Percentiles rank a stretch among this genome's conserved stretches.
Conservation (phyloP, 37 sponge, comb jelly and placozoan genomes). For the Theonella swinhoei region DNA sequence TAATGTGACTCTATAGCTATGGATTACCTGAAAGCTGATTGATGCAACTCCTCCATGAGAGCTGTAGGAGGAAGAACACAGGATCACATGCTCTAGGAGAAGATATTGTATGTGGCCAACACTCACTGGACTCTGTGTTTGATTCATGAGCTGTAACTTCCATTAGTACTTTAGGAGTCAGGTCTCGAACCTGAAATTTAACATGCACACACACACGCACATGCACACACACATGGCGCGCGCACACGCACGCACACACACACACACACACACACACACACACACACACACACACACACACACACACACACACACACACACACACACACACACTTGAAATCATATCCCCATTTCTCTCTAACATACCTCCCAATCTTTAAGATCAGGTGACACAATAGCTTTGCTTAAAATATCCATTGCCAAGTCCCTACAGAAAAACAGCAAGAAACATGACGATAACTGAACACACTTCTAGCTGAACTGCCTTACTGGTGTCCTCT, state of each 20-base stretch:
- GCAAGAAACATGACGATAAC: not conserved
- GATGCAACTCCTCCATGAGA: slow-evolving; percentile 55
- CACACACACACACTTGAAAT: too few species aligned
- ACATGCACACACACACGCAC: not conserved
- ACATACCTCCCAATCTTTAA: slow-evolving; percentile 83
- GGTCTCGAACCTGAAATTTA: not conserved
- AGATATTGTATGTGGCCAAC: not conserved
- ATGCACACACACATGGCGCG: too few species aligned
- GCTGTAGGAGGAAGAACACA: slow-evolving; percentile 28
- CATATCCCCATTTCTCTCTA: too few species aligned
- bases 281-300: too few species aligned
- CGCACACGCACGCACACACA: too few species aligned
- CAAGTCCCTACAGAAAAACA: slow-evolving; percentile 35
- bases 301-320: too few species aligned
- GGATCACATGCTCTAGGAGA: too few species aligned
- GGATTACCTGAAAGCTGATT: slow-evolving; percentile 40
- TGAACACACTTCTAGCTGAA: not conserved
- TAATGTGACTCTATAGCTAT: not conserved
- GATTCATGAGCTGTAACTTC: not conserved
- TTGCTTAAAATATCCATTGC: slow-evolving; percentile 61
- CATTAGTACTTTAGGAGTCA: not conserved
- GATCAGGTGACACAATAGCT: slow-evolving; percentile 36
- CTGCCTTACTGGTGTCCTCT: slow-evolving; percentile 62
- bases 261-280: too few species aligned
- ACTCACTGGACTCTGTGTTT: not conserved